These are phyloP conservation scores for Sciaenops ocellatus DNA, from an alignment of 2,797 vertebrate genomes.

Conservation along the genomic window DNA sequence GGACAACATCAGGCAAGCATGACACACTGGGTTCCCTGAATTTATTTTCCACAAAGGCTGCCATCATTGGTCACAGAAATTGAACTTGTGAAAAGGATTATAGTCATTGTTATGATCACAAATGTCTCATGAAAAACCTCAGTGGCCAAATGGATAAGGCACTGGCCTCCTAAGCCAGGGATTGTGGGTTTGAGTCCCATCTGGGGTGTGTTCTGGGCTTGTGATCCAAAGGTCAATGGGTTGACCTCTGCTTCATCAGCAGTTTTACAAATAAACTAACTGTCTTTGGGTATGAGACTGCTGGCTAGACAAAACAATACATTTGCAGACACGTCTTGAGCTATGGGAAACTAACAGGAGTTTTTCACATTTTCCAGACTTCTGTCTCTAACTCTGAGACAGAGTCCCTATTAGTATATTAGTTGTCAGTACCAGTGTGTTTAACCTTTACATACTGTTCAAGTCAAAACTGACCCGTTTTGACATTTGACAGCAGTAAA, in stretches of 20 bases:
- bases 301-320: background rate
- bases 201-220: slow-evolving; percentile 47
- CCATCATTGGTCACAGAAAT: background rate
- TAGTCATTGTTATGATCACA: no score
- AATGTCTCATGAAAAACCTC: no score
- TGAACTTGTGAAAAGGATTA: background rate
- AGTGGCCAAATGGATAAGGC: slow-evolving; percentile 77
- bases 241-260: background rate
- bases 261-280: background rate
- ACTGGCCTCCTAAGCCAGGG: slow-evolving; percentile 84
- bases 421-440: background rate
- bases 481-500: no score
- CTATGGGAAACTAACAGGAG: no score
- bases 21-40: background rate
- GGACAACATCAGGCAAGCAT: background rate
- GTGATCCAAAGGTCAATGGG: background rate
- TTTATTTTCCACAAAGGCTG: background rate
- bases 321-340: no score
- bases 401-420: no score
- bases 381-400: background rate
- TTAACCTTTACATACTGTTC: no score
- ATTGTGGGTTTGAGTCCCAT: slow-evolving; percentile 81
- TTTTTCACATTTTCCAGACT: background rate
- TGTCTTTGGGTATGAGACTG: background rate
- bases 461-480: no score